phyloP scores from a whole-genome alignment of 2,113 vertebrate genomes.

The Nycticorax nycticorax region DNA sequence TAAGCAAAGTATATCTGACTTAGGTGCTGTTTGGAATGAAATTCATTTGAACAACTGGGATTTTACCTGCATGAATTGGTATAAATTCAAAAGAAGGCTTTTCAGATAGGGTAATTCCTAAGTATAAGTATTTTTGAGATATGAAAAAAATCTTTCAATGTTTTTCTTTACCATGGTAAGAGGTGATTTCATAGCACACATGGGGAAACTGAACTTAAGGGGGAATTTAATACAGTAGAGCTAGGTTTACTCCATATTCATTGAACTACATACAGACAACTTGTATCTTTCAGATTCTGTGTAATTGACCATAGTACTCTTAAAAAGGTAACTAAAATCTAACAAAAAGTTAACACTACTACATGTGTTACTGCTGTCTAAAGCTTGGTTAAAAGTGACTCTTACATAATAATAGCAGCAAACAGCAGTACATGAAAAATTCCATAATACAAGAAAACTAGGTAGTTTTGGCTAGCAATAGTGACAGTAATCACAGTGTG shows the following conservation, averaged over 20 bases:
- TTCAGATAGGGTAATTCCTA: background rate
- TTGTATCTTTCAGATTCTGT: background rate
- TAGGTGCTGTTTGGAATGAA: background rate
- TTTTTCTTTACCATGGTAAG: background rate
- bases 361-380: background rate
- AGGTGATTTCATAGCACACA: accelerated
- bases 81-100: background rate
- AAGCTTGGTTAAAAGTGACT: background rate
- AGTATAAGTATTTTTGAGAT: background rate
- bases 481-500: background rate
- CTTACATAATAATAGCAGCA: background rate
- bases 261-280: background rate
- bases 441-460: background rate
- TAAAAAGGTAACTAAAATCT: background rate
- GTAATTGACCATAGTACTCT: background rate
- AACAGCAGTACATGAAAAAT: background rate
- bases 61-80: background rate
- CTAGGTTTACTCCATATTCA: background rate
- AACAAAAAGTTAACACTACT: background rate
- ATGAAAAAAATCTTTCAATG: accelerated
- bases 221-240: background rate
- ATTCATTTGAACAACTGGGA: background rate
- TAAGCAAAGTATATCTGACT: background rate
- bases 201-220: background rate
- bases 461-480: background rate